Conservation (phyloP, 2,797 vertebrate genomes). For the Setipinna tenuifilis region DNA sequence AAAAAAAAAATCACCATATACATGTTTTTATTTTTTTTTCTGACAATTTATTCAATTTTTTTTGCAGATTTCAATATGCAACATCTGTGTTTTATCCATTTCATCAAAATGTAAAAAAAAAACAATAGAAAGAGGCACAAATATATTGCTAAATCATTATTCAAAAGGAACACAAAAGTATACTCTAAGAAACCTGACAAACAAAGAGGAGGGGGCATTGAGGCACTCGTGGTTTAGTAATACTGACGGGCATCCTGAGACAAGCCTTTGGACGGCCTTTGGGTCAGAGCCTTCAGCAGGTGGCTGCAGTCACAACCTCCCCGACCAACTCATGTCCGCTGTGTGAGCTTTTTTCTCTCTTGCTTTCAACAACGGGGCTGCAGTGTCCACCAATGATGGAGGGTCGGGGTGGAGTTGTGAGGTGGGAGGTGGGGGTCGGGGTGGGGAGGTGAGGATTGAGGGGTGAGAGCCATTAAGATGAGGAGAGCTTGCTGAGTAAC, state of each 20-base stretch:
- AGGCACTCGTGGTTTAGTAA: constrained; percentile 71
- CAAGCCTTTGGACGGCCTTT: not conserved
- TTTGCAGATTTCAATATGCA: constrained; percentile 65
- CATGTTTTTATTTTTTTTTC: constrained; percentile 68
- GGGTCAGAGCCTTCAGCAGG: constrained; percentile 61
- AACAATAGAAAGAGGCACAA: constrained; percentile 29
- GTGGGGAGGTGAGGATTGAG: too few species aligned
- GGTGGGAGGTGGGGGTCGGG: too few species aligned
- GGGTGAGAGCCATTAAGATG: not conserved
- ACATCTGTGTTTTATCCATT: constrained; percentile 79
- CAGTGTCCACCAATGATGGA: not conserved
- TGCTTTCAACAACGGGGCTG: constrained; percentile 22
- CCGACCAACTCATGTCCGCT: constrained; percentile 61
- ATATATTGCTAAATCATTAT: constrained; percentile 11
- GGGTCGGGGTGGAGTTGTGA: too few species aligned
- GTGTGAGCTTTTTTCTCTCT: constrained; percentile 46
- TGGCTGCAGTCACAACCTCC: constrained; percentile 68
- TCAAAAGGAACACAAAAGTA: constrained; percentile 51
- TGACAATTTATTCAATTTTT: constrained; percentile 75
- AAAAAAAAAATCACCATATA: constrained; percentile 53
- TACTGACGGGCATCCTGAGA: constrained; percentile 61
- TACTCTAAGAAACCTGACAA: constrained; percentile 65
- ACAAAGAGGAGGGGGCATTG: constrained; percentile 55
- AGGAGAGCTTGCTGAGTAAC: not conserved
- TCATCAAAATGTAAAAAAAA: constrained; percentile 73